Conservation (phyloP, 1,140 invertebrate species). For the Cecropterus lyciades region DNA sequence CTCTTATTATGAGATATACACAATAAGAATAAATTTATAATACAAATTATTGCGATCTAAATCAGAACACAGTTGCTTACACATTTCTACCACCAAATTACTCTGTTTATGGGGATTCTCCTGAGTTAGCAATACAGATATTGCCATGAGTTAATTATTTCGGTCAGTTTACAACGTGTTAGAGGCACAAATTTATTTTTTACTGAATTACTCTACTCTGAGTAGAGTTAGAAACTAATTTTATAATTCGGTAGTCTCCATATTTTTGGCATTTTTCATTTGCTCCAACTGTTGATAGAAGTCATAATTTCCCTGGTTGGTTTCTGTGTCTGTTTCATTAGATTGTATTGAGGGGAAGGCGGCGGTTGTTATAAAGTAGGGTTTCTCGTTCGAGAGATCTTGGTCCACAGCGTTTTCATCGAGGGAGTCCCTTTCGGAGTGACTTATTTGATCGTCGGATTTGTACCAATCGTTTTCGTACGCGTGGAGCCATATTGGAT, state of each 20-base stretch:
- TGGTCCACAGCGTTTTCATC: constrained; percentile 93
- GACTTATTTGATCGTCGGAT: constrained; percentile 88
- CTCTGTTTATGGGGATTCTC: no score
- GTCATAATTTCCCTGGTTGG: constrained; percentile 87
- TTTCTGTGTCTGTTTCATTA: constrained; percentile 74
- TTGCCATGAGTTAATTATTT: no score
- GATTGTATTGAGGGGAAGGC: constrained; percentile 82
- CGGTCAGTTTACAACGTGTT: background rate
- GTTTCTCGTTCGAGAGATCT: constrained; percentile 85
- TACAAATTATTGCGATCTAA: no score
- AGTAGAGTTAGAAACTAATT: constrained; percentile 2
- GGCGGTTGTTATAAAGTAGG: constrained; percentile 82
- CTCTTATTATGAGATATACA: no score
- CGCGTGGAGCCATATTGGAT: constrained; percentile 97
- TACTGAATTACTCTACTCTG: background rate
- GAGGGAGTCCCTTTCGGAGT: constrained; percentile 92
- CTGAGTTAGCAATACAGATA: no score
- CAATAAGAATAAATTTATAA: no score
- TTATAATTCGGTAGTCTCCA: constrained; percentile 94
- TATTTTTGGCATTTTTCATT: constrained; percentile 89
- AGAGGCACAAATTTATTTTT: background rate
- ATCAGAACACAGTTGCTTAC: no score
- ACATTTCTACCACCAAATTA: no score
- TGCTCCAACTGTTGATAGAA: constrained; percentile 87
- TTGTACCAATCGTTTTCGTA: constrained; percentile 98